Base-by-base conservation (phyloP, 2,797 vertebrate genomes). In the Fistularia tabacaria region DNA sequence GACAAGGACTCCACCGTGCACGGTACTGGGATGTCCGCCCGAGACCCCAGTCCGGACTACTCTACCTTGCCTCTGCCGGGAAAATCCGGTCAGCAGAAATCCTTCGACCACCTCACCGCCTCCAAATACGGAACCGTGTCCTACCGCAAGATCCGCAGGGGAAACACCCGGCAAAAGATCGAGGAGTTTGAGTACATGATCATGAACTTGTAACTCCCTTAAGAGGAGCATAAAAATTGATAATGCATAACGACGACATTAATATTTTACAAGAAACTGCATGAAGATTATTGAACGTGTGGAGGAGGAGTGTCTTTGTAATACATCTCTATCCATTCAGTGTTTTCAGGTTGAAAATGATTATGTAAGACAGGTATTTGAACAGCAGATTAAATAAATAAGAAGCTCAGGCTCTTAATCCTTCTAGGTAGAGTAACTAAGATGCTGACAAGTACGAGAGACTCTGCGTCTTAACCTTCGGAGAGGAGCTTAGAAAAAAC, bases 91-190 rank as follows among this genome's bases (percentile, higher is more conserved):
- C 84, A 78, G 0, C 90, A 90, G 66, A 85, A 83, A 0, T 90
- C 93, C 46, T 90, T 93, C 62, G 85, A 93, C 83, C 88, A 91
- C 69, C 89, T 92, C 82, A 85, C 77, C 52, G 88, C 92, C 5
- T 90, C 92, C 67, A 91, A 91, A 63, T 98, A 96, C 79, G 93
- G 93, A 71, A 97, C 95, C 0, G 90, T 95, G 79, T 99, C 95
- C 51, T 99, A 97, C 74, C 89, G 96, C 56, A 95, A 89, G 87
- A 99, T 98, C 74, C 89, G 91, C 46, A 93, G 90, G 82, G 96
- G 96, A 66, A 97, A 97, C 87, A 98, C 96, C 44, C 94, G 93
- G 8, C 92, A 96, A 80, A 92, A 93, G 73, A 96, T 98, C 2
- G 91, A 95, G 13, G 93, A 94, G 66, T 98, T 97, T 47, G 96